Percentiles rank a stretch among this genome's conserved stretches.
These are phyloP conservation scores for Oncorhynchus kisutch DNA, from an alignment of 2,113 vertebrate genomes.

Conservation along the genomic window DNA sequence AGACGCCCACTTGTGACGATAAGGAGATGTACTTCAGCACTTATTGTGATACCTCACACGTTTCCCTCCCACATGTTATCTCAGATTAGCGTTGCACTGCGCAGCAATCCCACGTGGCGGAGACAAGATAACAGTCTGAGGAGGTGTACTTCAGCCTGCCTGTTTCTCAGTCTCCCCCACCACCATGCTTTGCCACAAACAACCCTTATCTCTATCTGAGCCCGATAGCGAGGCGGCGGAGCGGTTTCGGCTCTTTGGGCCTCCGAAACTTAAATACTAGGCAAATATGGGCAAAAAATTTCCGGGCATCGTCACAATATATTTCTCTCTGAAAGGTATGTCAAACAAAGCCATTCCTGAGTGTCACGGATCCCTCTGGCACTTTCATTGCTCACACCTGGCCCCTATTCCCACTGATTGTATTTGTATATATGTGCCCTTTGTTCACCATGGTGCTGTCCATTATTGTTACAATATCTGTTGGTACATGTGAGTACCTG, in stretches of 20 bases:
- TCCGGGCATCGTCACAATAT: slow-evolving; percentile 66
- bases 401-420: no score
- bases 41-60: slow-evolving; percentile 34
- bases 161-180: slow-evolving; percentile 4
- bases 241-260: slow-evolving; percentile 56
- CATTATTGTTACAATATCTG: no score
- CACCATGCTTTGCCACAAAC: slow-evolving; percentile 35
- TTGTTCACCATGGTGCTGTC: no score
- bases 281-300: slow-evolving; percentile 70
- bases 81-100: slow-evolving; percentile 6
- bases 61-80: slow-evolving; percentile 31
- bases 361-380: no score
- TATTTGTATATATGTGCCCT: no score
- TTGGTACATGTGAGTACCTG: no score
- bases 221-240: slow-evolving; percentile 51
- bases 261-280: slow-evolving; percentile 45
- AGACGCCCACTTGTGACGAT: slow-evolving; percentile 35
- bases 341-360: slow-evolving; percentile 69
- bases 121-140: slow-evolving; percentile 56
- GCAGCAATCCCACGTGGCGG: slow-evolving; percentile 37
- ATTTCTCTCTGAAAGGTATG: slow-evolving; percentile 63
- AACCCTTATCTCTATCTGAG: slow-evolving; percentile 55
- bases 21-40: slow-evolving; percentile 29
- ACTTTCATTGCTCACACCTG: no score
- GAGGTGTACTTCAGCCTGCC: slow-evolving; percentile 29